A percentile compares a stretch with the other conserved stretches of the same genome.
phyloP scores from a whole-genome alignment of 2,113 vertebrate genomes.

The Cyprinodon tularosa region DNA sequence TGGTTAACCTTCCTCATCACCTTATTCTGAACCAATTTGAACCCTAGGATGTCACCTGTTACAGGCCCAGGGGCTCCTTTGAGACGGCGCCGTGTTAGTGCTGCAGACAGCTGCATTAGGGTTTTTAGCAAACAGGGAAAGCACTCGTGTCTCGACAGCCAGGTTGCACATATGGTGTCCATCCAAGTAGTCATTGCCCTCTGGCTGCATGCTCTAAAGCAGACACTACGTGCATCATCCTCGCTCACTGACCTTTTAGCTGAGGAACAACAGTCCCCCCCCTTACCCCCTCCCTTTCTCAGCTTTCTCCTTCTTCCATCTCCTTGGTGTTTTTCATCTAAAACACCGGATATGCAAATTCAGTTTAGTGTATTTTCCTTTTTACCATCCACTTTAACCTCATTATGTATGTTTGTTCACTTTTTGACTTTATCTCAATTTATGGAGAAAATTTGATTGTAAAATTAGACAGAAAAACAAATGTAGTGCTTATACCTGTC shows the following conservation, averaged over 20 bases:
- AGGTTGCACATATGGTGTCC: slow-evolving; percentile 58
- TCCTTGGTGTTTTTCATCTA: slow-evolving; percentile 28
- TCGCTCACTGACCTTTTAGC: slow-evolving; percentile 64
- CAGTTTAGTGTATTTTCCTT: slow-evolving; percentile 18
- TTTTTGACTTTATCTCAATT: neutral
- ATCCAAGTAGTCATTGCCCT: slow-evolving; percentile 52
- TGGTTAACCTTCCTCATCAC: neutral
- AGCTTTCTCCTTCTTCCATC: slow-evolving; percentile 2
- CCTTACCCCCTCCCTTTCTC: neutral
- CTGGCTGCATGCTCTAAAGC: slow-evolving; percentile 36
- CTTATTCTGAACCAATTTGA: neutral
- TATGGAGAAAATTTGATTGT: neutral
- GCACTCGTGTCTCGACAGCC: slow-evolving; percentile 8
- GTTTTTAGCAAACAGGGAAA: slow-evolving; percentile 20
- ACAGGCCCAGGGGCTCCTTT: neutral
- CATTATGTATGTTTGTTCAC: too few species aligned
- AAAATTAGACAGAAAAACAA: neutral
- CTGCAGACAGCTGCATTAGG: slow-evolving; percentile 11
- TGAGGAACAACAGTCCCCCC: slow-evolving; percentile 27
- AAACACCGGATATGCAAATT: slow-evolving; percentile 13
- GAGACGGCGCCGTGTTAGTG: neutral
- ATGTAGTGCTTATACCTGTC: neutral
- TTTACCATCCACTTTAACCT: neutral
- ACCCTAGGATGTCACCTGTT: neutral
- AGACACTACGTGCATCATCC: slow-evolving; percentile 35